A percentile compares a stretch with the other conserved stretches of the same genome.
These are phyloP conservation scores for Tetheella fluctuosa DNA, from an alignment of 2,888 invertebrate species.

Conservation along the genomic window DNA sequence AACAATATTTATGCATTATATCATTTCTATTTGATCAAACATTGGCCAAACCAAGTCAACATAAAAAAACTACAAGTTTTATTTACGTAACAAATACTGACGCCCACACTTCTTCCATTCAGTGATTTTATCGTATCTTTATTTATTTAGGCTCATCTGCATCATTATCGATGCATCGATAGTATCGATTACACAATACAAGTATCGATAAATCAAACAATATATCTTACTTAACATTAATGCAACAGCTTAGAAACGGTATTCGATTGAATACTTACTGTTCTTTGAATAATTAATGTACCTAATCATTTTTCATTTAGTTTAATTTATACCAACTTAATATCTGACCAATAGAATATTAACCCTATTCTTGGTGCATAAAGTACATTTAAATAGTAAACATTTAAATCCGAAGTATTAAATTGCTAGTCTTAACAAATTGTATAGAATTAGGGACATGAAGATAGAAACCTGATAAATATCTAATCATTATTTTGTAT, in stretches of 20 bases:
- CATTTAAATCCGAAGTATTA: neutral
- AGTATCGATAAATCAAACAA: slow-evolving; percentile 56
- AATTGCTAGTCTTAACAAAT: slow-evolving; percentile 5
- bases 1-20: too few species aligned
- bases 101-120: slow-evolving; percentile 40
- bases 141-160: slow-evolving; percentile 59
- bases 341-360: neutral
- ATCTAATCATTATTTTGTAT: neutral
- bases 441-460: neutral
- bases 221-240: slow-evolving; percentile 27
- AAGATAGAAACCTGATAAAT: neutral
- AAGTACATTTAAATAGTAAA: neutral
- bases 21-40: too few species aligned
- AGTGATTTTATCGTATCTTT: slow-evolving; percentile 40
- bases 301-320: neutral
- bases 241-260: slow-evolving; percentile 10
- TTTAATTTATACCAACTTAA: neutral
- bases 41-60: slow-evolving; percentile 23
- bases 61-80: slow-evolving; percentile 24
- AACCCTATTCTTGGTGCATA: neutral
- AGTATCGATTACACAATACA: slow-evolving; percentile 55
- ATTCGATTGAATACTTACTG: slow-evolving; percentile 5
- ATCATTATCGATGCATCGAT: slow-evolving; percentile 51
- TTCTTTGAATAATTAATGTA: slow-evolving; percentile 5
- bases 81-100: slow-evolving; percentile 37